Conservation (phyloP, 2,888 invertebrate species). For the Drosophila ochracea region DNA sequence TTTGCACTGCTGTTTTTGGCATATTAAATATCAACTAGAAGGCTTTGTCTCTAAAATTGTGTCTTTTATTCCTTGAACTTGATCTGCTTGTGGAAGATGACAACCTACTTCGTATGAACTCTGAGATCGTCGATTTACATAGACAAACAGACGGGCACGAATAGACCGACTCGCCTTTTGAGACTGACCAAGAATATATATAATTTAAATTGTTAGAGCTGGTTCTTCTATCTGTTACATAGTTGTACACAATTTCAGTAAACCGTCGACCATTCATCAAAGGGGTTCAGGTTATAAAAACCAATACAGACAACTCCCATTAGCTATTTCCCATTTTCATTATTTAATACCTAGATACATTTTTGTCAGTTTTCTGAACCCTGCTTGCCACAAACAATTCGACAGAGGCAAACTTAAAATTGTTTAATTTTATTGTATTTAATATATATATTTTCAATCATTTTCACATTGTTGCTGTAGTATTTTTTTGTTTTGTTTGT, state of each 20-base stretch:
- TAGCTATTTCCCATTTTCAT: not conserved
- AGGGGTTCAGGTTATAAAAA: not conserved
- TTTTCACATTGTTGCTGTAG: conserved; percentile 53
- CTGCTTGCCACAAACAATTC: not conserved
- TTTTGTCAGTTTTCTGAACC: not conserved
- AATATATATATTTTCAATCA: conserved; percentile 52
- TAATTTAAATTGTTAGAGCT: not conserved
- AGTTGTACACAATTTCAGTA: not conserved
- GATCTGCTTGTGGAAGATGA: no score
- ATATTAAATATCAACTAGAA: not conserved
- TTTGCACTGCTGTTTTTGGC: not conserved
- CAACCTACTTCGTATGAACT: no score
- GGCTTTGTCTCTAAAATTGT: not conserved
- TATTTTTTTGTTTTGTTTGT: conserved; percentile 18
- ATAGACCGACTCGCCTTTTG: not conserved
- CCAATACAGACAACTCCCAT: not conserved
- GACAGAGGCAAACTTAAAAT: conserved; percentile 15
- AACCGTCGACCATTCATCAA: not conserved
- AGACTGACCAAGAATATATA: not conserved
- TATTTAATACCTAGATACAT: not conserved
- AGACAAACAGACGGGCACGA: not conserved
- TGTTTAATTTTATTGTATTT: conserved; percentile 51
- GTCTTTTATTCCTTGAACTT: not conserved
- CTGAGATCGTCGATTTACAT: not conserved
- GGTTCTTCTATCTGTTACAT: not conserved